Conservation (phyloP, 35 echinoderm and acorn worm genomes). For the Ophioderma brevispina region DNA sequence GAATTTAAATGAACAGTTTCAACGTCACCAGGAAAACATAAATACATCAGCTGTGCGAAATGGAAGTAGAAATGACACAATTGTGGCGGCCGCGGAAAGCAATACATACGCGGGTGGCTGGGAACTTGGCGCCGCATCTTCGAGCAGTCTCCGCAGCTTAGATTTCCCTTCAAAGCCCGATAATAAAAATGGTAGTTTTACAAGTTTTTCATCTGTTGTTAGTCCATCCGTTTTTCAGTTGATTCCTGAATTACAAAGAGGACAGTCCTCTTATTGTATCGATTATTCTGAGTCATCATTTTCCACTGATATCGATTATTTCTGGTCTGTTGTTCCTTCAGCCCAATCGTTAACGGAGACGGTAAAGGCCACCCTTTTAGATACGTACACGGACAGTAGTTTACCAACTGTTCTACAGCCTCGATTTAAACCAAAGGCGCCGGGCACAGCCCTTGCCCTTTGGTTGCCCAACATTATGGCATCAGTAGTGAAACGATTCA, state of each 20-base stretch:
- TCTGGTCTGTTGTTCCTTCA: neutral
- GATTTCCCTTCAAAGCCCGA: too few species aligned
- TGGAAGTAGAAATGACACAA: neutral
- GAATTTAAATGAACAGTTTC: neutral
- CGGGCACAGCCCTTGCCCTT: constrained; percentile 4
- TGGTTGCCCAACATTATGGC: constrained; percentile 34
- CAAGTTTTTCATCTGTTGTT: neutral
- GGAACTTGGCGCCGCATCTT: neutral
- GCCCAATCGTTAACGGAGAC: neutral
- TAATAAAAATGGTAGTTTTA: neutral
- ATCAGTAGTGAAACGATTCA: constrained; percentile 13
- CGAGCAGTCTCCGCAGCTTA: neutral
- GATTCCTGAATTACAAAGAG: constrained; percentile 21
- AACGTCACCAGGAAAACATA: neutral
- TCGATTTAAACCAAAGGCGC: constrained; percentile 18
- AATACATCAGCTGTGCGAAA: too few species aligned
- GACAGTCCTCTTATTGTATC: constrained; percentile 37
- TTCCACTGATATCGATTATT: neutral
- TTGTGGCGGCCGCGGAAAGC: neutral
- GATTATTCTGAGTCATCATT: constrained; percentile 2
- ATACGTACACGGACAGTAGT: constrained; percentile 1
- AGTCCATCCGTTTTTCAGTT: constrained; percentile 30
- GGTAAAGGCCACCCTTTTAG: constrained; percentile 4
- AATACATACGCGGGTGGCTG: neutral
- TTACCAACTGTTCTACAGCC: constrained; percentile 26